Base-by-base conservation (phyloP, 2,888 invertebrate genomes). In the Andricus quercusramuli region DNA sequence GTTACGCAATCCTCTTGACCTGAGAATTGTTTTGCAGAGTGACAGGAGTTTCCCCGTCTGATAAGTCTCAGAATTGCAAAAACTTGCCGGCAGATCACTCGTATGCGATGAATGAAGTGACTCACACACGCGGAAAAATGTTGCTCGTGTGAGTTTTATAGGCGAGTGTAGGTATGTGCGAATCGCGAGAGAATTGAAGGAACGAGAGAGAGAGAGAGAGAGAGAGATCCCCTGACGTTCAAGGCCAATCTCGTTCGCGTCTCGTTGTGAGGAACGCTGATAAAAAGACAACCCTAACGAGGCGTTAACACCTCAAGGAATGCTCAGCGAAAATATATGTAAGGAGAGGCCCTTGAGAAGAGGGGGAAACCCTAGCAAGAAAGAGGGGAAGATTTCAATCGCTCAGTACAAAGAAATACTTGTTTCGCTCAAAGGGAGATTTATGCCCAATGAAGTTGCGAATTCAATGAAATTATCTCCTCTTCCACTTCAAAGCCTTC, bases 21-120 rank as follows among this genome's bases (percentile, higher is more conserved):
- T 22, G 22, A 37, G 41, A 67, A 41, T 13, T 11, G 67, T 41
- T 67, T 37, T 9, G 66, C 44, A 5, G 79, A 76, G 78, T 79
- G 80, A 82, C 82, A 82, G 81, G 82, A 84, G 81, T 82, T 83
- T 80, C 79, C 80, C 79, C 79, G 64, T 81, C 79, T 29, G 62
- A 59, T 82, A 68, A 68, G 68, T 70, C 78, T 79, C 81, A 83
- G 83, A 85, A 86, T 85, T 80, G 83, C 84, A 86, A 86, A 87
- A 86, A 87, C 82, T 81, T 51, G 78, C 82, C 65, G 65, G 66
- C 81, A 82, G 81, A 82, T 80, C 79, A 81, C 79, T 76, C 84
- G 79, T 87, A 81, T 83, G 84, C 86, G 86, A 87, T 86, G 86
- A 85, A 87, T 87, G 85, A 82, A 83, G 82, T 78, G 84, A 79